Percentiles rank a stretch among this genome's conserved stretches.
phyloP scores from a whole-genome alignment of 2,888 invertebrate species.

The Leptura quadrifasciata region DNA sequence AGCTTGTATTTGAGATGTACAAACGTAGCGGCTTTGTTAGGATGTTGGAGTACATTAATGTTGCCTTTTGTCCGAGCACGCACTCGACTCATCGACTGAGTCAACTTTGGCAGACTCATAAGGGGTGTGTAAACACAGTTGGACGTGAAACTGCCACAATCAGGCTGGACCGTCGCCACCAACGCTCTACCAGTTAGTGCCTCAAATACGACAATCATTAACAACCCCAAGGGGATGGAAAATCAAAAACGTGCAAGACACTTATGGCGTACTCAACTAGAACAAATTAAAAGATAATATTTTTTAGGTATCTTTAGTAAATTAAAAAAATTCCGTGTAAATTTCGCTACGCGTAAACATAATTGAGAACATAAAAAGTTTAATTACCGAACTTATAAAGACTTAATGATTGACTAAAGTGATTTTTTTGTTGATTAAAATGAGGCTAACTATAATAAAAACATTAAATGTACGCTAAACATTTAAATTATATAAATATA shows the following conservation, averaged over 20 bases:
- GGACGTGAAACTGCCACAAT: conserved; percentile 68
- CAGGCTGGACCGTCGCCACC: conserved; percentile 53
- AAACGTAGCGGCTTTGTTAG: conserved; percentile 45
- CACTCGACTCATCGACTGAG: conserved; percentile 71
- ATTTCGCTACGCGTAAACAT: background rate
- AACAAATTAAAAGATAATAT: background rate
- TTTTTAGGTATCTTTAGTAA: background rate
- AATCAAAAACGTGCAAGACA: conserved; percentile 35
- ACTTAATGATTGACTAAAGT: background rate
- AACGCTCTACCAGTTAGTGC: conserved; percentile 38
- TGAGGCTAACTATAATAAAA: too few relatives aligned
- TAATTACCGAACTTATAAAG: background rate
- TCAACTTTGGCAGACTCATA: conserved; percentile 70
- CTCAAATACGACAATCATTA: conserved; percentile 45
- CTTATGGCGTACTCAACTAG: background rate
- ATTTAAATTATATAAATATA: too few relatives aligned
- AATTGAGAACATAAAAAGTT: background rate
- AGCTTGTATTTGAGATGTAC: conserved; percentile 33
- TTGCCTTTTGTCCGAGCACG: conserved; percentile 71
- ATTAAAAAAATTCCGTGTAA: too few relatives aligned
- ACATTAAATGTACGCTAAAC: too few relatives aligned
- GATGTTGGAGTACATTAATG: conserved; percentile 62
- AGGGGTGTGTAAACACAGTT: conserved; percentile 70
- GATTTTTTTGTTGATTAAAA: too few relatives aligned
- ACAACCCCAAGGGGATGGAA: conserved; percentile 29